phyloP scores from a whole-genome alignment of 2,888 invertebrate genomes.

The Nephrocerus scutellatus region DNA sequence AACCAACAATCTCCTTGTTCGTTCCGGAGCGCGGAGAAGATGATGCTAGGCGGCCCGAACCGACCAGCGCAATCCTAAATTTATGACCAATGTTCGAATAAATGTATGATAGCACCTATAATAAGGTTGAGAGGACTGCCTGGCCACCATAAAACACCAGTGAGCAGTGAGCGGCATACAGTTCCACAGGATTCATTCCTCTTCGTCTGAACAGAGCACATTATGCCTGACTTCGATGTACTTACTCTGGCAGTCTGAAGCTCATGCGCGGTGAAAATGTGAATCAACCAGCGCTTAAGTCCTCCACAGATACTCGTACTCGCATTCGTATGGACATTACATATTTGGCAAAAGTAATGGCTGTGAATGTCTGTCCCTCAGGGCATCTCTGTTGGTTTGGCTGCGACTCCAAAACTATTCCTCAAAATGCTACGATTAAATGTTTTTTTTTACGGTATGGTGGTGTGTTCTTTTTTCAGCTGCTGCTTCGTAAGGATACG shows the following conservation, averaged over 20 bases:
- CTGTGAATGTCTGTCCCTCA: constrained; percentile 24
- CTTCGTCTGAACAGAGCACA: too few species aligned
- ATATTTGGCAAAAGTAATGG: constrained; percentile 25
- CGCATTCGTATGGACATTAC: constrained; percentile 15
- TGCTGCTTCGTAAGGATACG: too few species aligned
- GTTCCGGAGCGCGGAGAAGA: constrained; percentile 1
- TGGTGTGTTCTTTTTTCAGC: too few species aligned
- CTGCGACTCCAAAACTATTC: constrained; percentile 24
- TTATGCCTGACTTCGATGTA: too few species aligned
- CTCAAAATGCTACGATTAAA: constrained; percentile 20
- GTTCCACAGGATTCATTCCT: too few species aligned
- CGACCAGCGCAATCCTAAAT: constrained; percentile 25
- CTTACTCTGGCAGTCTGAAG: too few species aligned
- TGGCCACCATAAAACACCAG: too few species aligned
- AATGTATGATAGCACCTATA: constrained; percentile 29
- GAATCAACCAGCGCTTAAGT: too few species aligned
- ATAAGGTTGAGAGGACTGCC: constrained; percentile 21
- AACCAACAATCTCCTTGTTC: constrained; percentile 1
- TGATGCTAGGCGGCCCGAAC: constrained; percentile 14
- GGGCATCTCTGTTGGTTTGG: constrained; percentile 25
- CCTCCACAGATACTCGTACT: too few species aligned
- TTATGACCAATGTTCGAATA: constrained; percentile 29
- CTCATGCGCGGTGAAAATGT: too few species aligned
- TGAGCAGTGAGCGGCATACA: too few species aligned
- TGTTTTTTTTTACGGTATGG: constrained; percentile 13